A percentile compares a stretch with the other conserved stretches of the same genome.
Conservation (phyloP, 2,113 vertebrate genomes). For the Caranx melampygus region DNA sequence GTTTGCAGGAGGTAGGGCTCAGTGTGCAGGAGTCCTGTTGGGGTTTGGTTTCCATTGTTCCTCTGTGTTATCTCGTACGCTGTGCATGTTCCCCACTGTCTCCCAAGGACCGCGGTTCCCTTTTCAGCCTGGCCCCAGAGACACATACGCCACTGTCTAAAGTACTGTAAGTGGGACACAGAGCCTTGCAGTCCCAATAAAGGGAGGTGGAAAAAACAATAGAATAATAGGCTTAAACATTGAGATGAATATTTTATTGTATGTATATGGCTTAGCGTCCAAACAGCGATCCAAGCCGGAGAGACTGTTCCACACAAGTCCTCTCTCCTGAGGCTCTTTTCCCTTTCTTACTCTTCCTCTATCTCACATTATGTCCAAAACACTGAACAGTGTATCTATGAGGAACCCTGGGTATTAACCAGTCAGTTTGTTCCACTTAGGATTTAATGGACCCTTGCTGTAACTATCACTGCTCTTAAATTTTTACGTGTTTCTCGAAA, state of each 20-base stretch:
- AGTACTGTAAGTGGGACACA: constrained; percentile 66
- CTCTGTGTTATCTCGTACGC: constrained; percentile 59
- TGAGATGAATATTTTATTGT: constrained; percentile 63
- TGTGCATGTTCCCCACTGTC: constrained; percentile 50
- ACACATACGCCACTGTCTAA: constrained; percentile 42
- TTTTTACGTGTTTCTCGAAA: not conserved
- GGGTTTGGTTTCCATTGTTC: constrained; percentile 69
- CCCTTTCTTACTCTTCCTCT: not conserved
- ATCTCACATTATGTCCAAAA: constrained; percentile 11
- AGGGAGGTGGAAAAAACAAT: constrained; percentile 47
- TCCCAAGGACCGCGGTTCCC: constrained; percentile 52
- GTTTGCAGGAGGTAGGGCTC: constrained; percentile 60
- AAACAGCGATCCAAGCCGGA: constrained; percentile 9
- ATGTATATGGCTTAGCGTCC: constrained; percentile 23
- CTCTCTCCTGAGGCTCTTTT: constrained; percentile 20
- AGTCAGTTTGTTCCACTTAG: not conserved
- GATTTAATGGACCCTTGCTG: not conserved
- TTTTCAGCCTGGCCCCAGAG: constrained; percentile 63
- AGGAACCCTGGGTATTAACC: not conserved
- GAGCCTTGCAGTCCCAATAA: constrained; percentile 44
- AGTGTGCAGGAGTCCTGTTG: constrained; percentile 42
- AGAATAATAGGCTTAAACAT: constrained; percentile 55
- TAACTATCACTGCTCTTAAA: not conserved
- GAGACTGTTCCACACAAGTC: not conserved
- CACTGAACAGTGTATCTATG: not conserved